Percentiles rank a stretch among this genome's conserved stretches.
These are phyloP conservation scores for Protobothrops mucrosquamatus DNA, from an alignment of 2,113 vertebrate genomes.

Conservation along the genomic window DNA sequence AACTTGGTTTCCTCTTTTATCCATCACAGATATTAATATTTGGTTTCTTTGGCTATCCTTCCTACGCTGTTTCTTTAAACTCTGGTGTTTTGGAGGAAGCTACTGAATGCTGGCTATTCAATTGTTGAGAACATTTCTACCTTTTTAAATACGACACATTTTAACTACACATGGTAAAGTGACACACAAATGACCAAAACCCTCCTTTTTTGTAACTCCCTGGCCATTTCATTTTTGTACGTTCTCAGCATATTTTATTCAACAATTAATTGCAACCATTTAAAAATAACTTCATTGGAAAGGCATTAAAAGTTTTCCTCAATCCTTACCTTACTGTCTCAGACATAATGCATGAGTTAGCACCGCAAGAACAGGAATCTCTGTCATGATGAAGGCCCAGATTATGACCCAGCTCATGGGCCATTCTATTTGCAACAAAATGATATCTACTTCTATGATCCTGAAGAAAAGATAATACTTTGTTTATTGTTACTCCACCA, in stretches of 20 bases:
- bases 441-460: conserved; percentile 68
- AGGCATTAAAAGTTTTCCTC: fast-evolving
- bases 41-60: not conserved
- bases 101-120: not conserved
- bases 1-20: no score
- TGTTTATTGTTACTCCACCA: fast-evolving
- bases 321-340: conserved; percentile 75
- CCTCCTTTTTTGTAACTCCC: no score
- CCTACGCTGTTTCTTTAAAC: not conserved
- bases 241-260: no score
- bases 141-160: no score
- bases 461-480: conserved; percentile 59
- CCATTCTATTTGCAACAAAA: conserved; percentile 56
- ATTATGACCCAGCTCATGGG: conserved; percentile 94
- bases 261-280: not conserved
- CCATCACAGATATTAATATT: no score
- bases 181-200: no score
- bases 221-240: no score
- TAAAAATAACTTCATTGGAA: not conserved
- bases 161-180: no score
- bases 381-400: conserved; percentile 88
- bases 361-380: conserved; percentile 68
- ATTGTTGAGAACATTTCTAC: no score
- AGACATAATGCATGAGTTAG: conserved; percentile 81
- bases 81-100: not conserved